Base-by-base conservation (phyloP, 2,888 invertebrate genomes). In the Epiperipatus broadwayi region DNA sequence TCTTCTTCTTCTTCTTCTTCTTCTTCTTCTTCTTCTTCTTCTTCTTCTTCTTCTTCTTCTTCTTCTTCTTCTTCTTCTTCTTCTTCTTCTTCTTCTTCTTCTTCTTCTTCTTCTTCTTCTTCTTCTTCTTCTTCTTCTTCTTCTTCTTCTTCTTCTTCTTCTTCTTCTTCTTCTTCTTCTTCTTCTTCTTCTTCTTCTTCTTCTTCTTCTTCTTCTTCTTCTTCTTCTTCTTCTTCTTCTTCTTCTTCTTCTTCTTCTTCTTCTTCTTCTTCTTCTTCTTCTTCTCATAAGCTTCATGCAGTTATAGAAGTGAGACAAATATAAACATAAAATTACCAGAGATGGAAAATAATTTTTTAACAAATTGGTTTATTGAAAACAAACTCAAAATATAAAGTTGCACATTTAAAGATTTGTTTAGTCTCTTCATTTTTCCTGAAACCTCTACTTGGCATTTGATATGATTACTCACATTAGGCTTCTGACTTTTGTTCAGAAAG, bases 101-200 rank as follows among this genome's bases (percentile, higher is more conserved):
- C 25, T 25, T 25, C 25, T 25, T 25, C 25, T 25, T 25, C 25
- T 25, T 25, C 25, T 25, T 25, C 25, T 25, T 25, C 25, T 25
- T 25, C 25, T 25, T 25, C 25, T 25, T 25, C 25, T 25, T 25
- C 25, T 25, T 25, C 25, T 25, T 25, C 25, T 25, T 25, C 25
- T 25, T 25, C 25, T 25, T 25, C 25, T n/a, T 25, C 31, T 30
- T 30, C 31, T 30, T 30, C 31, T 30, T 30, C 31, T 30, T 30
- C 31, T 30, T 30, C 31, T 30, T 30, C 31, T 30, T 30, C 31
- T 30, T 30, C 31, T 30, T 30, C 31, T 30, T 30, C 31, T 30
- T 30, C 31, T 30, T 30, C 31, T 30, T 30, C 31, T 30, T 30
- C 31, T 30, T 30, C 31, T 30, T 30, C 31, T 30, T 30, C 31